Base-by-base conservation (phyloP, 1,140 invertebrate genomes). In the Magallana angulata region DNA sequence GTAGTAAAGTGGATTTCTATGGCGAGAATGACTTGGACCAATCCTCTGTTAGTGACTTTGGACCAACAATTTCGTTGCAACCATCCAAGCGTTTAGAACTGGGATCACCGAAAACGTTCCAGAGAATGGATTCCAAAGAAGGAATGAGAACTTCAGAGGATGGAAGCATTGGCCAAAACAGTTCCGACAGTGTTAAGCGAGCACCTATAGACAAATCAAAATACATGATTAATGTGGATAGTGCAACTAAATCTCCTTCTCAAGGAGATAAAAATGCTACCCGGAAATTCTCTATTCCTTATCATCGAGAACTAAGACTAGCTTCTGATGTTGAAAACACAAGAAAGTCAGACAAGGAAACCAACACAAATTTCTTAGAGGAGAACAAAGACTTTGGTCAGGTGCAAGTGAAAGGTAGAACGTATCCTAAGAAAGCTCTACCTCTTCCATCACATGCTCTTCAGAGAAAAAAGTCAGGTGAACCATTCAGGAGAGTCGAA, bases 141-240 rank as follows among this genome's bases (percentile, higher is more conserved):
- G 84, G 84, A 62, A 57, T 68, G 16, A 88, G 68, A 62, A 84
- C 71, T 5, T 88, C 90, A 87, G 91, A 91, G 58, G 91, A 92
- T 86, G 87, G 87, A 86, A 88, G 91, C 3, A 92, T 92, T 14
- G 90, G 90, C 14, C 90, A 91, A 60, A 91, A 90, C 76, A 92
- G 91, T 85, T 91, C 87, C 18, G 92, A 93, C 71, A 93, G 91
- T 89, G 85, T 94, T 36, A 93, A 93, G 89, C 89, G 90, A 59
- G 91, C 92, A 82, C 91, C 90, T 56, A 94, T 94, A 48, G 93
- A 94, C 87, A 91, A 92, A 85, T 93, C 92, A 59, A 94, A 94
- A 89, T 94, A 94, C 87, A 87, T 94, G 68, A 94, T 94, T 88
- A 93, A 93, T 91, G 90, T 89, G 68, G 90, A 91, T 8, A 91